Conservation (phyloP, 2,113 vertebrate genomes). For the Corythoichthys haematopterus region DNA sequence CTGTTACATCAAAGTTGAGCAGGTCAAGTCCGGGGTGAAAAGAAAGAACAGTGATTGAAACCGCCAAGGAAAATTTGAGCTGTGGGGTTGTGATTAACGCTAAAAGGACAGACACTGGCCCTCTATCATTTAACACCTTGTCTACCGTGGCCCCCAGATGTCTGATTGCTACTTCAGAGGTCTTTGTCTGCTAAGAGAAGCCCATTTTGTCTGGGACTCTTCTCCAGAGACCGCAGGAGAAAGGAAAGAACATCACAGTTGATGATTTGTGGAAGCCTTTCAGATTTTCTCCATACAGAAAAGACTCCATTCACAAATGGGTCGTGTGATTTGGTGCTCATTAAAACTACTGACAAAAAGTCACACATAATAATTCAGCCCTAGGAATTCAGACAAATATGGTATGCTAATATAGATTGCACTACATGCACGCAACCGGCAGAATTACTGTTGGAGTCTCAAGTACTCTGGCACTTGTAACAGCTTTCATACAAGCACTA, state of each 20-base stretch:
- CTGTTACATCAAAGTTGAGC: slow-evolving; percentile 52
- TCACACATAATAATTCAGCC: background rate
- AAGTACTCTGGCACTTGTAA: background rate
- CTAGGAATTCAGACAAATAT: background rate
- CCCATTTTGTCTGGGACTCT: slow-evolving; percentile 20
- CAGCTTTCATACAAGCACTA: no score
- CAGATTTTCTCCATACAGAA: background rate
- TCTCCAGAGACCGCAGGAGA: slow-evolving; percentile 25
- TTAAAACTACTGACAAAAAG: background rate
- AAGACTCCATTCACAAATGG: background rate
- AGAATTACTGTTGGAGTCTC: background rate
- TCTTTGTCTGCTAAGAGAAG: slow-evolving; percentile 48
- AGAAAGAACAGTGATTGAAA: slow-evolving; percentile 55
- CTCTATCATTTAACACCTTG: slow-evolving; percentile 56
- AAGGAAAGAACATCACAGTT: slow-evolving; percentile 10
- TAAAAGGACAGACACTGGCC: slow-evolving; percentile 52
- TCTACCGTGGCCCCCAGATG: slow-evolving; percentile 47
- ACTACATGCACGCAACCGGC: background rate
- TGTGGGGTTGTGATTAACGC: slow-evolving; percentile 51
- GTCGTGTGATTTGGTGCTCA: background rate
- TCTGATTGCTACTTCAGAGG: slow-evolving; percentile 50
- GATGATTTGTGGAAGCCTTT: background rate
- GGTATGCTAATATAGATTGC: background rate
- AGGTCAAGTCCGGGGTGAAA: slow-evolving; percentile 48
- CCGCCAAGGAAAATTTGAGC: slow-evolving; percentile 50